phyloP scores from a whole-genome alignment of 2,797 vertebrate species.

The Nothura maculosa region DNA sequence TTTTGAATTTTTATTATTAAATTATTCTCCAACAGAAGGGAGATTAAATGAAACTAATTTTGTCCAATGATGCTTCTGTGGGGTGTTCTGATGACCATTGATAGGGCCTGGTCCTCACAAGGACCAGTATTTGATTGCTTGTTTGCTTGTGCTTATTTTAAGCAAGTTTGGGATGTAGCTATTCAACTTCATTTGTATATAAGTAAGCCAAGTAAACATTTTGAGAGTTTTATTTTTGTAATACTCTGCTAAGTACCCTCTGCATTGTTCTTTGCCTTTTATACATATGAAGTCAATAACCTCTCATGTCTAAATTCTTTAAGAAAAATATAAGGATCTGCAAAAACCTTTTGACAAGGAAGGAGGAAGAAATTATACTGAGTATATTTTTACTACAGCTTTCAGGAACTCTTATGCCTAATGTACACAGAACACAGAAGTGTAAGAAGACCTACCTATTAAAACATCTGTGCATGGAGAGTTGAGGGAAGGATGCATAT shows the following conservation, averaged over 20 bases:
- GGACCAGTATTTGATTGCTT: not conserved
- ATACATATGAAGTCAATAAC: not conserved
- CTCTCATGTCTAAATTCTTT: not conserved
- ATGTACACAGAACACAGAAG: not conserved
- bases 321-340: not conserved
- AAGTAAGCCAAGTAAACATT: not conserved
- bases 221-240: no score
- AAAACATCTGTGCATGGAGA: not conserved
- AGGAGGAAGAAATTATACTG: not conserved
- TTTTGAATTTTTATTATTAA: not conserved
- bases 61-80: not conserved
- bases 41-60: not conserved
- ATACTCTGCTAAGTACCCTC: not conserved
- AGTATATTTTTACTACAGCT: not conserved
- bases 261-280: not conserved
- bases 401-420: not conserved
- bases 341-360: not conserved
- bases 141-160: not conserved
- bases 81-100: not conserved
- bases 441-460: fast-evolving
- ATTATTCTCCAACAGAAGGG: not conserved
- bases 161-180: not conserved
- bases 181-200: not conserved
- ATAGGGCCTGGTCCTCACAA: fast-evolving
- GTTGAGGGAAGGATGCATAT: not conserved